phyloP scores from a whole-genome alignment of 2,888 invertebrate genomes.

The Spodoptera exigua region DNA sequence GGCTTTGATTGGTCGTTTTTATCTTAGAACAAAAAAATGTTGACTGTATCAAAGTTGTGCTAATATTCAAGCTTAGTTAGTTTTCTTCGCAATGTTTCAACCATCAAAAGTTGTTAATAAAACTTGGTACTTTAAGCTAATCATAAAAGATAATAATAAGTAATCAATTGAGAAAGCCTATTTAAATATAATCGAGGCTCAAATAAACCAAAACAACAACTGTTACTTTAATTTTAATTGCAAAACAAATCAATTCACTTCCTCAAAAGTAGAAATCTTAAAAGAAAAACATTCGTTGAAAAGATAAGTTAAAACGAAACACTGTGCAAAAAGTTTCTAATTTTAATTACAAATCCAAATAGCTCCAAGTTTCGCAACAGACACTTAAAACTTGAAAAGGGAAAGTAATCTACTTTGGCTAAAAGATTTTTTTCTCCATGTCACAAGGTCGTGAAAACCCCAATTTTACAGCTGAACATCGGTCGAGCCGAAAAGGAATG shows the following conservation, averaged over 20 bases:
- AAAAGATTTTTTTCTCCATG: slow-evolving; percentile 57
- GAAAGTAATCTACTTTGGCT: slow-evolving; percentile 72
- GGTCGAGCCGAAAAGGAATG: slow-evolving; percentile 62
- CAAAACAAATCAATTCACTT: slow-evolving; percentile 38
- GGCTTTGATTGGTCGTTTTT: slow-evolving; percentile 10
- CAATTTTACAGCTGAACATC: slow-evolving; percentile 72
- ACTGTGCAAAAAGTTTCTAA: slow-evolving; percentile 57
- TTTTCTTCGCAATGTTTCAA: slow-evolving; percentile 6
- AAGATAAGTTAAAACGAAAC: slow-evolving; percentile 51
- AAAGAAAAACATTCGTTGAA: slow-evolving; percentile 48
- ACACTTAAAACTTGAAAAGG: slow-evolving; percentile 70
- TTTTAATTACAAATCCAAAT: slow-evolving; percentile 72
- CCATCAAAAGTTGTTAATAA: not conserved
- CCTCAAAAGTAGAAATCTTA: slow-evolving; percentile 26
- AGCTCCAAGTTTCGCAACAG: slow-evolving; percentile 66
- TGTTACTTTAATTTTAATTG: slow-evolving; percentile 19
- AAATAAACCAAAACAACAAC: slow-evolving; percentile 10
- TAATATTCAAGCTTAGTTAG: too few relatives aligned
- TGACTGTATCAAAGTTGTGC: too few relatives aligned
- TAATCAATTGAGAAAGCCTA: not conserved
- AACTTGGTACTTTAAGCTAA: too few relatives aligned
- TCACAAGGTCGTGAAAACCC: slow-evolving; percentile 71
- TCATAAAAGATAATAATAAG: not conserved
- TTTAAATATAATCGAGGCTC: slow-evolving; percentile 6
- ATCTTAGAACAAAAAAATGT: not conserved